Evolutionary conservation across 2,888 invertebrate species (phyloP), one percentile per base, ranked within the genome.

Genomic region (Platycheirus rosarum): DNA sequence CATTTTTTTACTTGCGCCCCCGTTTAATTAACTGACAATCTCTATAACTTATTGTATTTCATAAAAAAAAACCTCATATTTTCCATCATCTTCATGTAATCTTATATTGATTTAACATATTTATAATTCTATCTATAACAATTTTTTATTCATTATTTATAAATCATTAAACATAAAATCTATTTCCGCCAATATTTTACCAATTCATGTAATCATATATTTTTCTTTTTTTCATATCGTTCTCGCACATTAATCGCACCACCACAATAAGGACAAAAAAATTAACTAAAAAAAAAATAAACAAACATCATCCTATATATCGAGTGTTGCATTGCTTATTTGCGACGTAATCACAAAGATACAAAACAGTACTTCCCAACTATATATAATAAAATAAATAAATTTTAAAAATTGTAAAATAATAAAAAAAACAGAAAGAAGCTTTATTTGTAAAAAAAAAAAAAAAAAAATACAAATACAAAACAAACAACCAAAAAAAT

Each of bases 311-410:
- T 55, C 2, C 86, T 84, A 77, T 86, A 86, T 85, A 86, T 85
- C 79, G 84, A 75, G 84, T 84, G 86, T 86, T 86, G 86, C 85
- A 86, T 86, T 86, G 86, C 86, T 87, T 86, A 75, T 85, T 79
- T 85, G 84, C 85, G 85, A 85, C 85, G 86, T 86, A 85, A 85
- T 87, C 87, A 86, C 85, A 85, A 86, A 44, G 85, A 84, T 75
- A 85, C 79, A 85, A 79, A 84, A 74, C 74, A 74, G 74, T 78
- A 78, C 74, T 69, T 78, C 73, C 42, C 73, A 74, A 70, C 55
- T 42, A 70, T 60, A n/a, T n/a, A n/a, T n/a, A n/a, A n/a, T n/a
- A 78, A 79, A 55, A 40, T 62, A 66, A 71, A n/a, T n/a, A n/a
- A 71, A 71, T 37, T 37, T 57, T 40, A 62, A 69, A 51, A 68